Evolutionary conservation across 2,797 vertebrate genomes (phyloP).

Genomic region (Myotis planiceps): DNA sequence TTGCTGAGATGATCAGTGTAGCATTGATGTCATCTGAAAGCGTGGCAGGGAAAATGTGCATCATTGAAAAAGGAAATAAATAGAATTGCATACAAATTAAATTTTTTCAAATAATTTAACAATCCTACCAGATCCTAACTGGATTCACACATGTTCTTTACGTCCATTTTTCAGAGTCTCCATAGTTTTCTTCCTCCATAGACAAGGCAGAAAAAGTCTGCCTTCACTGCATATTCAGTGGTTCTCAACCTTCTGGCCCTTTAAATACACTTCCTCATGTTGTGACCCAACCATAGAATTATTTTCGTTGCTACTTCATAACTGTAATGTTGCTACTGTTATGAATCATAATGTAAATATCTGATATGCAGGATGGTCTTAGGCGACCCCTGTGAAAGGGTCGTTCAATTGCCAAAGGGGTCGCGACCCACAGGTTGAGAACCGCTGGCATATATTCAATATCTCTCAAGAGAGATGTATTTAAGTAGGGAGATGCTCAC

Average conservation of each 20-base stretch:
- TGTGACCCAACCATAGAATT: too few relatives aligned
- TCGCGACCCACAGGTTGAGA: too few relatives aligned
- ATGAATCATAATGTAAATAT: too few relatives aligned
- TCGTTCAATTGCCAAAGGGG: too few relatives aligned
- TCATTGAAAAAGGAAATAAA: neutral
- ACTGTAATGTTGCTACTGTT: too few relatives aligned
- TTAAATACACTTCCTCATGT: too few relatives aligned
- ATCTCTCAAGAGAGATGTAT: neutral
- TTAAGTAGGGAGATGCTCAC: neutral
- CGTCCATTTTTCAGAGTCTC: neutral
- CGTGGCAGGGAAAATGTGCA: neutral
- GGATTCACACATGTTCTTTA: neutral
- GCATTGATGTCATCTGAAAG: neutral
- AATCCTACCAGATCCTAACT: neutral
- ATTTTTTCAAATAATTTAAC: neutral
- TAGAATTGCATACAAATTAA: neutral
- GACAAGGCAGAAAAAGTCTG: neutral
- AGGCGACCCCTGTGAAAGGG: too few relatives aligned
- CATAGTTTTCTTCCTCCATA: neutral
- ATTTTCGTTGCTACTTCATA: too few relatives aligned
- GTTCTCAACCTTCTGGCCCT: too few relatives aligned
- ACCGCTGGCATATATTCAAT: neutral
- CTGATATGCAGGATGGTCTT: too few relatives aligned
- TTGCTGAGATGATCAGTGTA: neutral
- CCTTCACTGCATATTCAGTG: neutral